Evolutionary conservation across 1,140 invertebrate genomes (phyloP).

Genomic region (Drosophila asahinai): DNA sequence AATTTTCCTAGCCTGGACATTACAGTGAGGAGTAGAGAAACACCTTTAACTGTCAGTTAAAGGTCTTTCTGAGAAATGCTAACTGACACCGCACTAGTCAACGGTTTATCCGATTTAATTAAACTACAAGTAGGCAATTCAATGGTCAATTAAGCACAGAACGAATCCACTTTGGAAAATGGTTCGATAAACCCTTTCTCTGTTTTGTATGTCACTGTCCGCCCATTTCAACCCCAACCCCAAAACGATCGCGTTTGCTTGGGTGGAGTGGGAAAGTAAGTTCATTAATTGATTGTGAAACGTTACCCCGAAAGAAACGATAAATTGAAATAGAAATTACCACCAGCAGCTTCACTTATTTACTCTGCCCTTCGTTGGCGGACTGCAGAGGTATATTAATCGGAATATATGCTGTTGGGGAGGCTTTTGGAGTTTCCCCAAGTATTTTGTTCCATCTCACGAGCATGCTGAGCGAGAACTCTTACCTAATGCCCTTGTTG

Average conservation of each 20-base stretch:
- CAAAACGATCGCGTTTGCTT: constrained; percentile 1
- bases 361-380: not conserved
- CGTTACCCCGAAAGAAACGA: not conserved
- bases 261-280: not conserved
- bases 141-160: constrained; percentile 7
- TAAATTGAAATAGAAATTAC: constrained; percentile 22
- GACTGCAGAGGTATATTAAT: not conserved
- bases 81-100: not conserved
- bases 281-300: constrained; percentile 36
- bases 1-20: no score
- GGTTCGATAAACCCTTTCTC: not conserved
- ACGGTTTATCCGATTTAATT: not conserved
- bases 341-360: constrained; percentile 21
- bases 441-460: constrained; percentile 22
- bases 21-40: no score
- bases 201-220: constrained; percentile 5
- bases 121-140: constrained; percentile 6
- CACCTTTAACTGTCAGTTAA: not conserved
- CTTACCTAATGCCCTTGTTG: constrained; percentile 34
- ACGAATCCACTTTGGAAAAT: not conserved
- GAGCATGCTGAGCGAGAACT: constrained; percentile 19
- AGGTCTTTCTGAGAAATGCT: not conserved
- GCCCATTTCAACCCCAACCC: not conserved
- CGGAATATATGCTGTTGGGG: not conserved
- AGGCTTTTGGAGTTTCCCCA: constrained; percentile 1